Evolutionary conservation across 2,888 invertebrate genomes (phyloP).

Genomic region (Ormyrus rosae): DNA sequence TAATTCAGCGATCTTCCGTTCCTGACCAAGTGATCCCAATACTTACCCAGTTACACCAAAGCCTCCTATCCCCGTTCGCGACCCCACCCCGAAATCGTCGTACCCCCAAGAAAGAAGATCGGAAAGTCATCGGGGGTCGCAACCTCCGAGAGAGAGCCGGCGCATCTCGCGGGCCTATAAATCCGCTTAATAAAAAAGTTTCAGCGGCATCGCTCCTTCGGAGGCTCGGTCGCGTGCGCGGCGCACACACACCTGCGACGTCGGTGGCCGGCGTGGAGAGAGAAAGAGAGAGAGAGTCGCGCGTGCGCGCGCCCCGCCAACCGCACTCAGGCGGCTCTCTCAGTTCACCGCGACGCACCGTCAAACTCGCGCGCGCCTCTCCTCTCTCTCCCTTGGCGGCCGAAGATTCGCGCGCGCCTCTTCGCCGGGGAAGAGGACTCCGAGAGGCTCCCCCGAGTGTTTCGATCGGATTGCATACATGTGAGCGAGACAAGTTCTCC

Average conservation of each 20-base stretch:
- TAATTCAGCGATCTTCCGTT: too few species aligned
- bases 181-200: too few species aligned
- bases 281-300: not conserved
- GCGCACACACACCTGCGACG: slow-evolving; percentile 45
- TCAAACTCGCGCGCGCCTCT: slow-evolving; percentile 62
- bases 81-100: not conserved
- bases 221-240: slow-evolving; percentile 39
- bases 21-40: too few species aligned
- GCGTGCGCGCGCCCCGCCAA: slow-evolving; percentile 58
- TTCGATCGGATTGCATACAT: not conserved
- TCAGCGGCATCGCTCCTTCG: too few species aligned
- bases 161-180: too few species aligned
- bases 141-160: too few species aligned
- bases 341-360: slow-evolving; percentile 68
- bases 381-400: not conserved
- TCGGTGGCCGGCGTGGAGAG: slow-evolving; percentile 31
- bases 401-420: not conserved
- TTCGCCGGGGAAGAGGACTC: not conserved
- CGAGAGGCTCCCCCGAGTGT: not conserved
- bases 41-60: too few species aligned
- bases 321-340: slow-evolving; percentile 56
- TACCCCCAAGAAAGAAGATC: not conserved
- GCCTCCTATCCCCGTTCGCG: not conserved
- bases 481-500: not conserved
- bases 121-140: too few species aligned